Evolutionary conservation across 1,140 invertebrate species (phyloP), one percentile per base, ranked within the genome.

Genomic region (Mercenaria mercenaria): DNA sequence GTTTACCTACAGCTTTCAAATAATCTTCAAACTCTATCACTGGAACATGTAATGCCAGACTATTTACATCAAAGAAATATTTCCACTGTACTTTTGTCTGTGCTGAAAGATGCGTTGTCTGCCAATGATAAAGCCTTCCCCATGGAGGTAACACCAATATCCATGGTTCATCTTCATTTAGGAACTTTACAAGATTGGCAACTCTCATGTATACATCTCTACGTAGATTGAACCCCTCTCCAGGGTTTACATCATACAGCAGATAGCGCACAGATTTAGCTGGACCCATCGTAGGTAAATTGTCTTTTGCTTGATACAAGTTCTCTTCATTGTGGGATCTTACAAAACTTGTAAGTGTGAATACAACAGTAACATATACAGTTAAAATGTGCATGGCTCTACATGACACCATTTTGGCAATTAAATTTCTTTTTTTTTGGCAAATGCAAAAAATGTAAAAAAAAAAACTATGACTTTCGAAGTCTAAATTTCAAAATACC

Each of bases 201-300:
- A 99, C 97, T 93, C 99, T 97, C 96, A 99, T 97, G 93, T 99
- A 99, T 15, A 99, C 99, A 97, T 99, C 99, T 89, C 99, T 96
- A 76, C 99, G 96, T 87, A 99, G 96, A 97, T 99, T 99, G 94
- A 99, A 99, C 0, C 99, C 99, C 97, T 99, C 99, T 1, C 98
- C 97, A 29, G 97, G 97, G 96, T 99, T 99, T 0, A 99, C 97
- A 96, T 99, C 98, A 96, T 99, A 99, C 39, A 99, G 96, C 80
- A 99, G 96, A 94, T 94, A 95, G 34, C 94, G 61, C 20, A 59
- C 79, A 1, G 43, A 43, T 43, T 87, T 87, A n/a, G 87, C 43
- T 34, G 88, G 50, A 13, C 84, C 88, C 43, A 69, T 72, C 8
- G 32, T 37, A 39, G 79, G 87, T 26, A 61, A 47, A 64, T 88